Percentiles rank a stretch among this genome's conserved stretches.
Conservation (phyloP, 2,888 invertebrate genomes). For the Gastracanthus pulcherrimus region DNA sequence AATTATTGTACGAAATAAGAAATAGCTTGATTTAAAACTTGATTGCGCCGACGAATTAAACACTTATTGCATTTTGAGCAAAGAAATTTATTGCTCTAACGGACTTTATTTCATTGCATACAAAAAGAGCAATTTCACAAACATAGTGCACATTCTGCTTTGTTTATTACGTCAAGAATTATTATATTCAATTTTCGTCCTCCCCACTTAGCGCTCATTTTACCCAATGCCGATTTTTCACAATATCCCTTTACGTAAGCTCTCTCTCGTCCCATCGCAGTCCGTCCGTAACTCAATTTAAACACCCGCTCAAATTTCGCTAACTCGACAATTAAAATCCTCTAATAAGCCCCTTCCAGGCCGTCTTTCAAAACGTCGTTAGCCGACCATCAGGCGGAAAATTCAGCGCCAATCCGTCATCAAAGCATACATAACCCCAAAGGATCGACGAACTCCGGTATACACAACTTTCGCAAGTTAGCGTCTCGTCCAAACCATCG, state of each 20-base stretch:
- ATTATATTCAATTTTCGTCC: background rate
- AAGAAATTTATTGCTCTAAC: too few relatives aligned
- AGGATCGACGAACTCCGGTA: background rate
- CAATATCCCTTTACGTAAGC: background rate
- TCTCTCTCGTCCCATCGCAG: background rate
- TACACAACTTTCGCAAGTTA: slow-evolving; percentile 21
- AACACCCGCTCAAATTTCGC: background rate
- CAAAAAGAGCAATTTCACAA: too few relatives aligned
- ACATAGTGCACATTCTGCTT: too few relatives aligned
- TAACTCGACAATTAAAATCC: background rate
- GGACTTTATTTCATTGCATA: too few relatives aligned
- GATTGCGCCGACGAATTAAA: background rate
- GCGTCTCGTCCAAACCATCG: background rate
- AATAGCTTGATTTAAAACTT: background rate
- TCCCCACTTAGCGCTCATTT: too few relatives aligned
- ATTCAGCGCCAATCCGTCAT: background rate
- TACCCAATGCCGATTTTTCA: background rate
- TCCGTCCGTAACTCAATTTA: background rate
- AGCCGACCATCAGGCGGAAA: background rate
- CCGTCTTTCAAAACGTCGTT: background rate
- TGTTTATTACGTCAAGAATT: background rate
- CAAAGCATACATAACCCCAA: background rate
- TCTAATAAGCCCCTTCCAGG: background rate
- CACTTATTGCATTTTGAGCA: too few relatives aligned
- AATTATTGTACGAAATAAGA: background rate